These are phyloP conservation scores for Prionace glauca DNA, from an alignment of 2,797 vertebrate genomes.

Conservation along the genomic window DNA sequence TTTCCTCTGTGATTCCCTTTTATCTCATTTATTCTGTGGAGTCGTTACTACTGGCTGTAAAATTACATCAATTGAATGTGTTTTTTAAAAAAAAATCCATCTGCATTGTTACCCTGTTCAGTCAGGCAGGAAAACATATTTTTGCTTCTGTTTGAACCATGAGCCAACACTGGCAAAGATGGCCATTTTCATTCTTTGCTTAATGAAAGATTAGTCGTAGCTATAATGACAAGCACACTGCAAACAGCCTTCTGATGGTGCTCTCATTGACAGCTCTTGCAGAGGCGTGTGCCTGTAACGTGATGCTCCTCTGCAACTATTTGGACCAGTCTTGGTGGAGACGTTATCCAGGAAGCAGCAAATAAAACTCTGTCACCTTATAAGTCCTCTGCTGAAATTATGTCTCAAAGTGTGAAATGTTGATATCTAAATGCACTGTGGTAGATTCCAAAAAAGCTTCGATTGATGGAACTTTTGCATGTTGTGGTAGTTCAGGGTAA, in stretches of 20 bases:
- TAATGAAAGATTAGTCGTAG: not conserved
- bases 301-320: not conserved
- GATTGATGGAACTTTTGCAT: not conserved
- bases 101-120: not conserved
- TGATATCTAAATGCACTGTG: not conserved
- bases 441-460: not conserved
- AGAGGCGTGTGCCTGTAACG: too few relatives aligned
- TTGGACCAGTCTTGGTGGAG: not conserved
- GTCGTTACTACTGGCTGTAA: not conserved
- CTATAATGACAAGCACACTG: not conserved
- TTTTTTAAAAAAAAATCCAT: not conserved
- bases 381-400: not conserved
- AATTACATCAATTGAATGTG: not conserved
- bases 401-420: not conserved
- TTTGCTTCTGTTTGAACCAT: not conserved
- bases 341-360: not conserved
- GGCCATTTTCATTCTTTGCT: not conserved
- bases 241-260: not conserved
- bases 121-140: not conserved
- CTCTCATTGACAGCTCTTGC: not conserved
- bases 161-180: not conserved
- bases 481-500: not conserved
- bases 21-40: not conserved
- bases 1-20: not conserved
- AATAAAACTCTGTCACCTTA: not conserved